Conservation (phyloP, 2,888 invertebrate species). For the Conus canariensis region DNA sequence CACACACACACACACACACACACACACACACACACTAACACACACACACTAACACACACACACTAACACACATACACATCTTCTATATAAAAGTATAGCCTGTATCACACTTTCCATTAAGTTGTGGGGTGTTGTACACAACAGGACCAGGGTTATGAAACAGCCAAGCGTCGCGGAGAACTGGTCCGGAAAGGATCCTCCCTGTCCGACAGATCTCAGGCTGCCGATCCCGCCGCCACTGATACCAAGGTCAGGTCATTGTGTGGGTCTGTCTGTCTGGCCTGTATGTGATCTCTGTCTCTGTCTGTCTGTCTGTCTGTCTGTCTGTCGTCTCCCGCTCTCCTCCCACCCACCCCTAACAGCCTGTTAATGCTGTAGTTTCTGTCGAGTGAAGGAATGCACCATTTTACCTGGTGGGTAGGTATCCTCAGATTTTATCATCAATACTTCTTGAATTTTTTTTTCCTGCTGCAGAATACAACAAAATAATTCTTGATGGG, state of each 20-base stretch:
- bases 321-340: neutral
- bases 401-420: too few species aligned
- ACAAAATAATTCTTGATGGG: too few species aligned
- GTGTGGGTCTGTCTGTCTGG: neutral
- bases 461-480: too few species aligned
- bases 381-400: too few species aligned
- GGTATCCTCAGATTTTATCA: too few species aligned
- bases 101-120: too few species aligned
- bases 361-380: too few species aligned
- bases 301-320: neutral
- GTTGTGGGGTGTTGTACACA: too few species aligned
- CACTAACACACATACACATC: neutral
- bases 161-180: constrained; percentile 60
- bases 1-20: neutral
- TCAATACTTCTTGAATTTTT: too few species aligned
- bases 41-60: too few species aligned
- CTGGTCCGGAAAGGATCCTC: constrained; percentile 25
- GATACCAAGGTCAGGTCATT: neutral
- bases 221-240: neutral
- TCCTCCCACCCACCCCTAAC: neutral
- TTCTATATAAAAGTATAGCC: too few species aligned
- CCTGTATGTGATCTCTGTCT: neutral
- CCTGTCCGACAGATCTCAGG: constrained; percentile 24
- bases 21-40: neutral
- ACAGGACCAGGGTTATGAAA: constrained; percentile 73